Evolutionary conservation across 2,888 invertebrate genomes (phyloP).

Genomic region (Drosophila rubida): DNA sequence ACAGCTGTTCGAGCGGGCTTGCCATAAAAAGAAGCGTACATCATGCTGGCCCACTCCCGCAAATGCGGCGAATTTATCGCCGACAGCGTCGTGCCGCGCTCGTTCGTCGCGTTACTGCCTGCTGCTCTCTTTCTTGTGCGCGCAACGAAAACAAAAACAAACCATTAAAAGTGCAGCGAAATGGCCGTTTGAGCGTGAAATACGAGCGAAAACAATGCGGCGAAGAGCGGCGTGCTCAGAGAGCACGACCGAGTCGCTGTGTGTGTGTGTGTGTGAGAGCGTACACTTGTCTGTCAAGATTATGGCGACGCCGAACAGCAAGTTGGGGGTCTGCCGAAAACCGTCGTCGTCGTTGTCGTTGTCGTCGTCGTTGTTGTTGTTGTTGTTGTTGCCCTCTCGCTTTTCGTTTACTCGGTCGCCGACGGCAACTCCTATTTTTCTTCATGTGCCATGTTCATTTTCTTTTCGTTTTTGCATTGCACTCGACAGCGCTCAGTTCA

Average conservation of each 20-base stretch:
- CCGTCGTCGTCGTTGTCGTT: constrained; percentile 28
- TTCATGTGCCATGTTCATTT: constrained; percentile 68
- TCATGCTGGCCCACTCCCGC: constrained; percentile 59
- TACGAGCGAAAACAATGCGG: constrained; percentile 80
- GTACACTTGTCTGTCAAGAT: constrained; percentile 79
- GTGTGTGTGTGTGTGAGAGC: constrained; percentile 30
- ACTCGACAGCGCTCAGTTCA: constrained; percentile 32
- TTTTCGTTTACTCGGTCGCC: constrained; percentile 52
- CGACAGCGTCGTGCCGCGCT: constrained; percentile 25
- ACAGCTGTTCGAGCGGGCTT: constrained; percentile 61
- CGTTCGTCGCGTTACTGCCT: constrained; percentile 27
- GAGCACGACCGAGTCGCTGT: too few relatives aligned
- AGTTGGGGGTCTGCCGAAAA: constrained; percentile 51
- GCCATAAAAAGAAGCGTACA: constrained; percentile 63
- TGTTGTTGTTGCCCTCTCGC: constrained; percentile 18
- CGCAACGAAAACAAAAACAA: constrained; percentile 73
- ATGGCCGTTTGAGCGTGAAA: constrained; percentile 72
- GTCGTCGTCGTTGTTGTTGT: constrained; percentile 8
- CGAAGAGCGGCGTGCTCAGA: constrained; percentile 45
- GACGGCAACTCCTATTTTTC: constrained; percentile 83
- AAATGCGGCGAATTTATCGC: constrained; percentile 61
- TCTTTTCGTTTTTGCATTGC: constrained; percentile 36
- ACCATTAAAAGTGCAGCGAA: constrained; percentile 73
- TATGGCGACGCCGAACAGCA: constrained; percentile 67
- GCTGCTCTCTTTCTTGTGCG: constrained; percentile 44